phyloP scores from a whole-genome alignment of 2,888 invertebrate species.

The Biston betularia region DNA sequence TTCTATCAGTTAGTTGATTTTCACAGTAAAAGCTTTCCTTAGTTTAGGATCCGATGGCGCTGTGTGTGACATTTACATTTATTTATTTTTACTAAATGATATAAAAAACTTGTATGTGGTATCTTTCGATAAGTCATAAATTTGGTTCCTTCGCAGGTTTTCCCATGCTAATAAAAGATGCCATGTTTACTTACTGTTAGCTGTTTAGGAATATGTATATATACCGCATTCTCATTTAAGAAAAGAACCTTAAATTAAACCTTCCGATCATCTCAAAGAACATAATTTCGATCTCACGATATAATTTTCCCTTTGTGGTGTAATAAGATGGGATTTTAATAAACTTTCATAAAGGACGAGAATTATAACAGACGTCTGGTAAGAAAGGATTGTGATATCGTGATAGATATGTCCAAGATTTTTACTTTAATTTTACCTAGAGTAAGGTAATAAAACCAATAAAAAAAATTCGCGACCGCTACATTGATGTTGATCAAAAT shows the following conservation, averaged over 20 bases:
- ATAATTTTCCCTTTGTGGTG: conserved; percentile 26
- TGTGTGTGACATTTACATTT: too few relatives aligned
- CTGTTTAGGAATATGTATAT: background rate
- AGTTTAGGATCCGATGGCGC: too few relatives aligned
- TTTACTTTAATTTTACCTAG: too few relatives aligned
- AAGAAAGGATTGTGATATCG: conserved; percentile 9
- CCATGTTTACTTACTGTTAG: background rate
- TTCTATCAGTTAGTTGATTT: too few relatives aligned
- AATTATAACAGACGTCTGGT: conserved; percentile 5
- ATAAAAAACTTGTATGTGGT: too few relatives aligned
- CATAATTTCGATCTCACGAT: conserved; percentile 24
- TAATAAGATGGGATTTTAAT: conserved; percentile 27
- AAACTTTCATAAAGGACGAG: conserved; percentile 15
- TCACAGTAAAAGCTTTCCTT: too few relatives aligned
- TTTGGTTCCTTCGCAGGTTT: background rate
- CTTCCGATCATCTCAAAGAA: conserved; percentile 24
- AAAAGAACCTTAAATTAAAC: conserved; percentile 15
- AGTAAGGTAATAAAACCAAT: too few relatives aligned
- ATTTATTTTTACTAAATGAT: too few relatives aligned
- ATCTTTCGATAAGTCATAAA: background rate
- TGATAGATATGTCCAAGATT: background rate
- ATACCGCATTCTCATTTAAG: background rate
- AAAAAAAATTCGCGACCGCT: too few relatives aligned
- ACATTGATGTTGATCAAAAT: too few relatives aligned
- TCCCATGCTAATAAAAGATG: background rate